Evolutionary conservation across 2,113 vertebrate genomes (phyloP).

Genomic region (Chaetura pelagica): DNA sequence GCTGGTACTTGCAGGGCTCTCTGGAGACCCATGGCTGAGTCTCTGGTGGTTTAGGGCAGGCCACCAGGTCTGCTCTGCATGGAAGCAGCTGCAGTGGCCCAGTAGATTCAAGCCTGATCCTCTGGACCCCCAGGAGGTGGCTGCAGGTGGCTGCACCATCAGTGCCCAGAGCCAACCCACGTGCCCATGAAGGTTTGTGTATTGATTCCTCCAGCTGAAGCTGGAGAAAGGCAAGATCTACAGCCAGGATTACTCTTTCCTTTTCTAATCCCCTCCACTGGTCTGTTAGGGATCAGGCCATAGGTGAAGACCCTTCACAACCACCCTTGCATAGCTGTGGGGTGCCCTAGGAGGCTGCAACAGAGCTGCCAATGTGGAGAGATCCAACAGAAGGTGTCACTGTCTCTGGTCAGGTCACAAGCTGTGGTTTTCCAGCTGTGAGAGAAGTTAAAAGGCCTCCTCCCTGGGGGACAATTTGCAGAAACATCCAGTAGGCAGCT

Average conservation of each 20-base stretch:
- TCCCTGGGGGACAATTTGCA: not conserved
- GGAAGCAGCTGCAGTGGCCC: not conserved
- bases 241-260: not conserved
- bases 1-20: not conserved
- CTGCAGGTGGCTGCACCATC: not conserved
- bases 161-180: not conserved
- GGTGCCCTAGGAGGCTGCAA: not conserved
- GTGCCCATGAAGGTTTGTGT: not conserved
- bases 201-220: not conserved
- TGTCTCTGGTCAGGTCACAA: not conserved
- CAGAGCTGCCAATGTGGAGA: not conserved
- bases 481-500: not conserved
- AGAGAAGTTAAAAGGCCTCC: not conserved
- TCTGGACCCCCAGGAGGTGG: not conserved
- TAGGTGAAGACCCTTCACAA: not conserved
- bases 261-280: not conserved
- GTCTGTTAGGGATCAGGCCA: rapidly evolving
- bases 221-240: not conserved
- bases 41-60: not conserved
- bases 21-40: not conserved
- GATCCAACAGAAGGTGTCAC: not conserved
- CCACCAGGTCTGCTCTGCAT: not conserved
- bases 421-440: not conserved
- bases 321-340: rapidly evolving
- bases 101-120: not conserved